Conservation (phyloP, 2,113 vertebrate species). For the Lagopus leucura region DNA sequence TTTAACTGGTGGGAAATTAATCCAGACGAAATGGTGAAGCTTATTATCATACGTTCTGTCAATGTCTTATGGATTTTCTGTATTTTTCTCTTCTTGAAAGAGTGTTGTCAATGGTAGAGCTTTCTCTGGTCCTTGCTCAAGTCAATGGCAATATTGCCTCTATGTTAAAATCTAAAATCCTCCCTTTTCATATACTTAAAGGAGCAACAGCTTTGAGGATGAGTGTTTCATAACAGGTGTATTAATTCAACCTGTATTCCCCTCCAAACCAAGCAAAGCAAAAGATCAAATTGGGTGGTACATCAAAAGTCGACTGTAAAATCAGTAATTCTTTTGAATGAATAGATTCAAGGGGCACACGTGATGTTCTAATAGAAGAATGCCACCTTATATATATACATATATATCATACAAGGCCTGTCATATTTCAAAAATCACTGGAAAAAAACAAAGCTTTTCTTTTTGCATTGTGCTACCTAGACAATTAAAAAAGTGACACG, state of each 20-base stretch:
- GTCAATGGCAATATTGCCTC: not conserved
- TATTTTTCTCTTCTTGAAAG: not conserved
- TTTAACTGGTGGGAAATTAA: not conserved
- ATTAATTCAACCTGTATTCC: rapidly evolving
- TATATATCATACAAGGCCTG: not conserved
- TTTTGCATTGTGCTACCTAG: not conserved
- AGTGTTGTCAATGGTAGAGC: not conserved
- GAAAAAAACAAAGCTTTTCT: not conserved
- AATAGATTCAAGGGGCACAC: not conserved
- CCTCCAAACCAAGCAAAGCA: not conserved
- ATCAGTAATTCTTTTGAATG: not conserved
- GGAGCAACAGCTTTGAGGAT: not conserved
- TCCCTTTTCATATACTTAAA: not conserved
- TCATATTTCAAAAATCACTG: not conserved
- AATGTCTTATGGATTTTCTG: not conserved
- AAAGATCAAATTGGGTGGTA: not conserved
- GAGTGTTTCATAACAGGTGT: not conserved
- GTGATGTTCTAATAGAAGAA: not conserved
- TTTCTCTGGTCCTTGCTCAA: not conserved
- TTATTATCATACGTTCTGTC: not conserved
- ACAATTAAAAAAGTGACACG: not conserved
- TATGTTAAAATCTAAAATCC: rapidly evolving
- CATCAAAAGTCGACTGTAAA: not conserved
- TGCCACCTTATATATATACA: not conserved
- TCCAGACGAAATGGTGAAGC: not conserved